phyloP scores from a whole-genome alignment of 2,113 vertebrate genomes.

The Corythornis vintsioides region DNA sequence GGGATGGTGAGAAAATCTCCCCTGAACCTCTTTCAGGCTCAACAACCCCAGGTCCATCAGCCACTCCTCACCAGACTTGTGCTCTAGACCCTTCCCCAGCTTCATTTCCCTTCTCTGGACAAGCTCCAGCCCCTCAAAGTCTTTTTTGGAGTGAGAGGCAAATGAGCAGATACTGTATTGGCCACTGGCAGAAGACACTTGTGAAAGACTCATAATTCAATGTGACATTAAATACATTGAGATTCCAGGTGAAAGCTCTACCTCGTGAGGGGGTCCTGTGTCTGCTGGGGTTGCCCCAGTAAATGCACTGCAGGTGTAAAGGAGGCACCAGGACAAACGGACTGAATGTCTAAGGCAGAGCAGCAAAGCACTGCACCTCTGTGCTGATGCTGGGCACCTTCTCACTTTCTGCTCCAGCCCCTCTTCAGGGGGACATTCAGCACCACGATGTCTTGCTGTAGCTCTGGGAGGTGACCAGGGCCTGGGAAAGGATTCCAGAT shows the following conservation, averaged over 20 bases:
- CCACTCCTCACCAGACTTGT: background rate
- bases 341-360: background rate
- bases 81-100: background rate
- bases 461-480: background rate
- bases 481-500: background rate
- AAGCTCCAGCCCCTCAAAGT: background rate
- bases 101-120: background rate
- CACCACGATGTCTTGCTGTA: background rate
- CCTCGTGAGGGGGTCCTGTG: too few relatives aligned
- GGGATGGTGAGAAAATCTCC: too few relatives aligned
- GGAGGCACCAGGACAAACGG: background rate
- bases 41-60: background rate
- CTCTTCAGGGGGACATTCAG: background rate
- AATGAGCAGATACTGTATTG: background rate
- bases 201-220: background rate
- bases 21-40: background rate
- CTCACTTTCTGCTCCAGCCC: background rate
- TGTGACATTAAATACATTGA: accelerated
- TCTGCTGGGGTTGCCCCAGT: background rate
- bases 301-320: too few relatives aligned
- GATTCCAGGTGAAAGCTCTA: background rate
- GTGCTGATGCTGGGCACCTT: background rate
- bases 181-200: background rate
- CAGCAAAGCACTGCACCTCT: background rate
- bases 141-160: background rate